phyloP scores from a whole-genome alignment of 2,113 vertebrate genomes.

The Strigops habroptila region DNA sequence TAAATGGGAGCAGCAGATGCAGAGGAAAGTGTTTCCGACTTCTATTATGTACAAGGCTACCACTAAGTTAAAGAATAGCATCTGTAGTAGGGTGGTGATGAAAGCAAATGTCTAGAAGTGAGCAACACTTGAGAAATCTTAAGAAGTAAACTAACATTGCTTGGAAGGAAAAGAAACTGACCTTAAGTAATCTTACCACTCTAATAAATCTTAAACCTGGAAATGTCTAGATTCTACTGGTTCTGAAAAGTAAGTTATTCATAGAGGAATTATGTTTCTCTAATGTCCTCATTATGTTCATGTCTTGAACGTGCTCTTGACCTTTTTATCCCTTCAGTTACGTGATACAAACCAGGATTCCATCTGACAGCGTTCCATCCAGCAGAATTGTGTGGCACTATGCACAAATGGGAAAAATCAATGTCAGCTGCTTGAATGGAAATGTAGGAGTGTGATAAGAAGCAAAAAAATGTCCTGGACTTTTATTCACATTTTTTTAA shows the following conservation, averaged over 20 bases:
- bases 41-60: neutral
- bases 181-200: constrained; percentile 44
- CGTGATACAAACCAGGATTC: constrained; percentile 58
- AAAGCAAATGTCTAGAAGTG: constrained; percentile 8
- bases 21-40: neutral
- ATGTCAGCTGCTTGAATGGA: constrained; percentile 68
- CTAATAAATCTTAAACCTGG: constrained; percentile 61
- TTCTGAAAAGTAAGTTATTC: constrained; percentile 69
- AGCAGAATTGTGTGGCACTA: constrained; percentile 50
- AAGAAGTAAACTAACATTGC: constrained; percentile 38
- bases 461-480: constrained; percentile 55
- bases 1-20: neutral
- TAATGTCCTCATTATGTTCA: neutral
- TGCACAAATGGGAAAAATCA: constrained; percentile 69
- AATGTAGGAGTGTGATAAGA: constrained; percentile 66
- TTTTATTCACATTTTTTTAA: constrained; percentile 11
- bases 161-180: neutral
- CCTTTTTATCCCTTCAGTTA: constrained; percentile 65
- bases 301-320: constrained; percentile 65
- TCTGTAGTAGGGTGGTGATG: neutral
- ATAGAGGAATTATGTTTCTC: constrained; percentile 54
- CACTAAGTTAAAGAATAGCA: neutral
- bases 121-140: constrained; percentile 14
- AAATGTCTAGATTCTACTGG: constrained; percentile 57
- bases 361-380: constrained; percentile 39